phyloP scores from a whole-genome alignment of 2,888 invertebrate genomes.

The Dioctria rufipes region DNA sequence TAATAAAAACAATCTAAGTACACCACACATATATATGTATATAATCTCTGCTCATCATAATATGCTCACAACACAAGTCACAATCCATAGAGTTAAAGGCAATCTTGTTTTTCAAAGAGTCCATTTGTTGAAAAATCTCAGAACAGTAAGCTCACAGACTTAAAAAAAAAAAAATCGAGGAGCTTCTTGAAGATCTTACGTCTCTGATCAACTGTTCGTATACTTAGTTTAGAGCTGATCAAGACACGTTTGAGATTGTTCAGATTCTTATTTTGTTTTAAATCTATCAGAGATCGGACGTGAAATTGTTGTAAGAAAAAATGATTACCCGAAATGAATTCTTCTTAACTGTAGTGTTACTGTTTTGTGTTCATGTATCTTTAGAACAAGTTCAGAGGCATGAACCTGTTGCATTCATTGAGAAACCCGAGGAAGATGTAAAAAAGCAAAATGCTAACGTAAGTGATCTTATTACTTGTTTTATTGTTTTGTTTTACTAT shows the following conservation, averaged over 20 bases:
- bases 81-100: neutral
- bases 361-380: neutral
- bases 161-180: neutral
- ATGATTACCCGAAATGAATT: constrained; percentile 7
- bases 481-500: neutral
- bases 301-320: constrained; percentile 15
- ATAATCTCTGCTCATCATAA: too few species aligned
- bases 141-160: neutral
- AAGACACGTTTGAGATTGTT: constrained; percentile 7
- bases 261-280: neutral
- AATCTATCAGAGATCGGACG: neutral
- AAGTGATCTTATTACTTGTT: constrained; percentile 57
- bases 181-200: neutral
- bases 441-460: constrained; percentile 66
- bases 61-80: neutral
- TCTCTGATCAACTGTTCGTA: neutral
- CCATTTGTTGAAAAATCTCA: neutral
- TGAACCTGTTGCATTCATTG: constrained; percentile 63
- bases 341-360: neutral
- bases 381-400: neutral
- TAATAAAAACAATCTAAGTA: neutral
- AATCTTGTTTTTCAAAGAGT: constrained; percentile 23
- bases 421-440: constrained; percentile 64
- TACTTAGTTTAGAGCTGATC: constrained; percentile 34
- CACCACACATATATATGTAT: neutral